Percentiles rank a stretch among this genome's conserved stretches.
phyloP scores from a whole-genome alignment of 2,797 vertebrate species.

The Pipistrellus kuhlii region DNA sequence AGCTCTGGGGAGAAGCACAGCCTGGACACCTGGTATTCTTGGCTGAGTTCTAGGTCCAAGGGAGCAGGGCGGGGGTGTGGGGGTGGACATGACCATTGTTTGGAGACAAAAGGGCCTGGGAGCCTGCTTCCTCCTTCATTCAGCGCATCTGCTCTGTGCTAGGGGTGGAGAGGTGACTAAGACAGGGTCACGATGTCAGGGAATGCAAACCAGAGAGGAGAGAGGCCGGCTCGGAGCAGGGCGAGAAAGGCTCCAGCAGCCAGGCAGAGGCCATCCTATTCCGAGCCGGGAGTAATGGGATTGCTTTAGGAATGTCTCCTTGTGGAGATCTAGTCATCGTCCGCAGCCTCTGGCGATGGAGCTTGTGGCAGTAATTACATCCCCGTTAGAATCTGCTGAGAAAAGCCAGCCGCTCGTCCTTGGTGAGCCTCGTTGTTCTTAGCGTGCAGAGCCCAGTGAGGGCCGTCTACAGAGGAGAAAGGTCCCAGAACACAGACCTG shows the following conservation, averaged over 20 bases:
- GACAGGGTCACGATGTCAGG: not conserved
- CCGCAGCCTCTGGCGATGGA: not conserved
- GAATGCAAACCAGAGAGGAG: not conserved
- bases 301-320: not conserved
- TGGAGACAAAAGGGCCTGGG: not conserved
- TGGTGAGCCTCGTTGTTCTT: not conserved
- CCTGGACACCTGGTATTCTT: not conserved
- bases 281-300: not conserved
- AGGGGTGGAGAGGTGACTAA: not conserved
- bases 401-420: not conserved
- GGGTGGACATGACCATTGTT: not conserved
- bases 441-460: not conserved
- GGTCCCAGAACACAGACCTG: not conserved
- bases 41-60: not conserved
- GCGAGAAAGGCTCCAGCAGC: not conserved
- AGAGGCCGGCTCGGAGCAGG: fast-evolving
- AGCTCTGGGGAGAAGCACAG: not conserved
- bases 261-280: not conserved
- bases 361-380: not conserved
- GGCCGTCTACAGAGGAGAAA: not conserved
- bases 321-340: not conserved
- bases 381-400: not conserved
- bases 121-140: not conserved
- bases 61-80: fast-evolving
- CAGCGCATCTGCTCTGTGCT: not conserved